phyloP scores from a whole-genome alignment of 2,113 vertebrate species.

The Tyrannus savana region DNA sequence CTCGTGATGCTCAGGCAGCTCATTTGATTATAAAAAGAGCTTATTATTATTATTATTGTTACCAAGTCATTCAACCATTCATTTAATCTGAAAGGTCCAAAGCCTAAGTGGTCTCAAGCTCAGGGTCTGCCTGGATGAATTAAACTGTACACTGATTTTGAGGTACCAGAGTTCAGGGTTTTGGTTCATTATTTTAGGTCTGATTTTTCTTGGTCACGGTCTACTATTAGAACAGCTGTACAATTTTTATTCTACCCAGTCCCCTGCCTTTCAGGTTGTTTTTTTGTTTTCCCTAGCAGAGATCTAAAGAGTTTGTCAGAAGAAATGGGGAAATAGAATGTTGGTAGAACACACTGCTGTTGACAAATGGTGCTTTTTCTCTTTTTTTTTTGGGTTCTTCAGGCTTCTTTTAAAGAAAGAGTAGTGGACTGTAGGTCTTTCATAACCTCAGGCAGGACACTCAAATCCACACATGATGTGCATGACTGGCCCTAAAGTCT shows the following conservation, averaged over 20 bases:
- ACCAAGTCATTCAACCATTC: background rate
- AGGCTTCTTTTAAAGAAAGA: background rate
- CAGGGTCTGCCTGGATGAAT: background rate
- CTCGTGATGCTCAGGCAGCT: background rate
- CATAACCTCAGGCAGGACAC: slow-evolving; percentile 1
- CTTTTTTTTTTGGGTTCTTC: background rate
- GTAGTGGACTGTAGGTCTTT: slow-evolving; percentile 12
- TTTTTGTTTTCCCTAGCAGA: background rate
- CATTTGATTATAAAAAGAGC: background rate
- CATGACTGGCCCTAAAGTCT: background rate
- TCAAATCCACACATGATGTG: background rate
- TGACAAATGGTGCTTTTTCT: background rate
- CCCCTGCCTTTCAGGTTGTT: background rate
- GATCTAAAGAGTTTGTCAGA: background rate
- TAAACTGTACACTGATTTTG: background rate
- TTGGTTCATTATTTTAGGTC: background rate
- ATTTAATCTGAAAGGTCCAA: background rate
- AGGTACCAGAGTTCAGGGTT: background rate
- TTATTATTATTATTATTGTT: background rate
- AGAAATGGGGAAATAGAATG: background rate
- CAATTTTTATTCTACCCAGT: background rate
- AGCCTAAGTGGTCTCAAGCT: background rate
- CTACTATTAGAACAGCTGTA: background rate
- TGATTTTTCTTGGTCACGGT: background rate
- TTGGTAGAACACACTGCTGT: background rate